Evolutionary conservation across 2,113 vertebrate genomes (phyloP), one percentile per base, ranked within the genome.

Genomic region (Apeltes quadracus): DNA sequence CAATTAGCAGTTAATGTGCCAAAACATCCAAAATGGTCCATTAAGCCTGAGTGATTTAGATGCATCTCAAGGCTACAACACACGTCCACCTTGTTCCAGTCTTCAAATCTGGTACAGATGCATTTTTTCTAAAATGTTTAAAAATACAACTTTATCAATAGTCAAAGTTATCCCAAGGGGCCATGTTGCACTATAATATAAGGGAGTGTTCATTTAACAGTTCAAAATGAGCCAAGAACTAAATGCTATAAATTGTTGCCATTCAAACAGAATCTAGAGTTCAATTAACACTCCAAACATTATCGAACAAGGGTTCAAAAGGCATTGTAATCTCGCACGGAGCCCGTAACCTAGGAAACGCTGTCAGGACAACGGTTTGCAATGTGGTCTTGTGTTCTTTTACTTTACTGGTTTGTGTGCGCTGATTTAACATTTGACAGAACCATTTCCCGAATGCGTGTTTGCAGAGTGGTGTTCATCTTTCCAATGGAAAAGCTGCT

Each of bases 311-410:
- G 25, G 4, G 44, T 57, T 74, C 64, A 48, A 69, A 75, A 79
- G 55, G 44, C 77, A 56, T 48, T 51, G 46, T 65, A 48, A 36
- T n/a, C 53, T 29, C 34, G 53, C 27, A 62, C 39, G 29, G 48
- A 67, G 22, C 25, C 23, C 14, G 72, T 75, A 22, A 11, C 56
- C 71, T 22, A 36, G 71, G 51, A 80, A 85, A 87, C 64, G 65
- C 38, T 55, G 51, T 71, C 67, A 67, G 79, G 84, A 84, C 76
- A 82, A 83, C 50, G 7, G 25, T 68, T 23, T 57, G 15, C 46
- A 72, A 38, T 18, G 15, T 58, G 48, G 77, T 36, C 48, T 44
- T 58, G 18, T 1, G 20, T 39, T 82, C 73, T 82, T 64, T 79
- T 75, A 82, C 61, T 79, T 77, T 80, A 61, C 23, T 51, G 14